Base-by-base conservation (phyloP, 2,797 vertebrate genomes). In the Serranus cabrilla region DNA sequence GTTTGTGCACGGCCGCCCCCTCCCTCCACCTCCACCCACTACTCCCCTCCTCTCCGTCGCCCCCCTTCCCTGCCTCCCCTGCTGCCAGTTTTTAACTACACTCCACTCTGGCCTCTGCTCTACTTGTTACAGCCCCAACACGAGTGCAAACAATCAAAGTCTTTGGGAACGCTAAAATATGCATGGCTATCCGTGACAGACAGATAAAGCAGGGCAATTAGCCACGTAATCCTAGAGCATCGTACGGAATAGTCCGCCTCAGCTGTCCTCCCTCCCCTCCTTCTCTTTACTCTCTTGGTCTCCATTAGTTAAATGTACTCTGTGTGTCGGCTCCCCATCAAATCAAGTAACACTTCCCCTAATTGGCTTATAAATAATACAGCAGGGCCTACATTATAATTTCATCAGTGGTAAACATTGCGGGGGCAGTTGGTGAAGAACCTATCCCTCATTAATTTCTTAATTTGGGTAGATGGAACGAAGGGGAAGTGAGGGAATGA, bases 331-430 rank as follows among this genome's bases (percentile, higher is more conserved):
- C 97, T 97, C 95, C 96, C 97, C 97, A 99, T 99, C 98, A 99
- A 99, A 99, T 99, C 98, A 99, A 98, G 97, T 97, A 99, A 99
- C 97, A 99, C 98, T 99, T 99, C 96, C 96, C 97, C 98, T 99
- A 99, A 99, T 99, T 99, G 98, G 97, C 94, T 99, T 96, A 99
- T 99, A 97, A 99, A 99, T 99, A 97, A 99, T 98, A 97, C 98
- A 99, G 97, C 96, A 95, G 66, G 90, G 93, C 94, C 91, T 83
- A 86, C 97, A 98, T 99, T 99, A 99, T 97, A 96, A 98, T 98
- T 98, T 99, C 97, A 99, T 99, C 97, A 97, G 95, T 97, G 96
- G 97, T 99, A 99, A 99, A 99, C 98, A 99, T 97, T 97, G 96
- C 95, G 81, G 94, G 96, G 96, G 96, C 96, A 96, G 91, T 92